phyloP scores from a whole-genome alignment of 64 coral and sea anemone genomes.

The Platygyra sinensis region DNA sequence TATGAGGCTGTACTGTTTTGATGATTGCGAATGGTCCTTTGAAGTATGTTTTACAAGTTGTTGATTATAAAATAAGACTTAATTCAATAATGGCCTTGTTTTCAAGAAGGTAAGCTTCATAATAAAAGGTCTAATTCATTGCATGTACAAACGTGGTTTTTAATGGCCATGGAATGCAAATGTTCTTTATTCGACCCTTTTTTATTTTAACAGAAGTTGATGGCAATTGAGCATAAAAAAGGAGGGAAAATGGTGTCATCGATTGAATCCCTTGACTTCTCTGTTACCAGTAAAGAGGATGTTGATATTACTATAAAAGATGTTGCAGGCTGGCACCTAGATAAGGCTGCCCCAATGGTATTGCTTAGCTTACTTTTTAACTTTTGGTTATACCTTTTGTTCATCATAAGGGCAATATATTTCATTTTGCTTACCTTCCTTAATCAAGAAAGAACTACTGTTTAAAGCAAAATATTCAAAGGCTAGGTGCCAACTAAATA shows the following conservation, averaged over 20 bases:
- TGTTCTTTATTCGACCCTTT: not conserved
- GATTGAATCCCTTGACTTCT: constrained; percentile 11
- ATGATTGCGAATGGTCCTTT: constrained; percentile 37
- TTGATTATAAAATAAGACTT: not conserved
- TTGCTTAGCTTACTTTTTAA: not conserved
- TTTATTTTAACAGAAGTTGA: constrained; percentile 1
- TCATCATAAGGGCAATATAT: not conserved
- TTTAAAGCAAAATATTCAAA: too few relatives aligned
- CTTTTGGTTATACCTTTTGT: not conserved
- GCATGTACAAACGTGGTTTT: not conserved
- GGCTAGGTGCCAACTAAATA: too few relatives aligned
- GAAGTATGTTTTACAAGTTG: not conserved
- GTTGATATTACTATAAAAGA: constrained; percentile 11
- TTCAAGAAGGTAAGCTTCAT: not conserved
- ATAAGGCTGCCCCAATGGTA: constrained; percentile 2
- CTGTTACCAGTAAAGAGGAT: not conserved
- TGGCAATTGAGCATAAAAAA: not conserved
- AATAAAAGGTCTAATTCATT: not conserved
- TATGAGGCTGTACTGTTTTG: constrained; percentile 35
- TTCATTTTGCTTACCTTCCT: not conserved
- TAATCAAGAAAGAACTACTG: too few relatives aligned
- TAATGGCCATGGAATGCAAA: not conserved
- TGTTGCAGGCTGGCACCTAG: not conserved
- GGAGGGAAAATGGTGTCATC: constrained; percentile 35
- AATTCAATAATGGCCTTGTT: not conserved